A percentile compares a stretch with the other conserved stretches of the same genome.
Evolutionary conservation across 2,888 invertebrate genomes (phyloP).

Genomic region (Panzeria rudis): DNA sequence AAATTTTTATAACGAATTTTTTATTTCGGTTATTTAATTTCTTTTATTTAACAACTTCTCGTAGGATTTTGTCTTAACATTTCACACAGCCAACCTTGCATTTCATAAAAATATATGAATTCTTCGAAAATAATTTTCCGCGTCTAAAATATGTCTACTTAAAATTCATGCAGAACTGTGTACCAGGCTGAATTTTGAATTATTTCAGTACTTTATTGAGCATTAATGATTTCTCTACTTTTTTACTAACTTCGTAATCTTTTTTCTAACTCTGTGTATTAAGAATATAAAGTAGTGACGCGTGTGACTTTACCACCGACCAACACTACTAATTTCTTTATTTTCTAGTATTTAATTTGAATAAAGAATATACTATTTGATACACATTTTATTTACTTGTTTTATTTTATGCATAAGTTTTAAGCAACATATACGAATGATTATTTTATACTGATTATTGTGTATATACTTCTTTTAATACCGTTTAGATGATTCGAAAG

Average conservation of each 20-base stretch:
- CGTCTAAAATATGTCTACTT: no score
- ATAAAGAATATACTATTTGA: constrained; percentile 51
- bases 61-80: no score
- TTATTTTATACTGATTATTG: constrained; percentile 8
- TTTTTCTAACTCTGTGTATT: constrained; percentile 28
- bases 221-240: background rate
- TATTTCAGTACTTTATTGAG: background rate
- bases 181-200: no score
- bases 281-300: constrained; percentile 49
- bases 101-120: no score
- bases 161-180: background rate
- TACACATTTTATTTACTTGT: constrained; percentile 36
- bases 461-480: constrained; percentile 19
- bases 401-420: constrained; percentile 56
- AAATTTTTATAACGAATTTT: no score
- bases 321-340: constrained; percentile 36
- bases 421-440: background rate
- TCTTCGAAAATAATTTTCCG: no score
- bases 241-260: background rate
- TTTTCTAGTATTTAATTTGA: constrained; percentile 32
- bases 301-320: no score
- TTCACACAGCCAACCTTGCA: no score
- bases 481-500: constrained; percentile 5
- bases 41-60: no score
- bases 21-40: no score